Evolutionary conservation across 2,797 vertebrate genomes (phyloP).

Genomic region (Notamacropus eugenii): DNA sequence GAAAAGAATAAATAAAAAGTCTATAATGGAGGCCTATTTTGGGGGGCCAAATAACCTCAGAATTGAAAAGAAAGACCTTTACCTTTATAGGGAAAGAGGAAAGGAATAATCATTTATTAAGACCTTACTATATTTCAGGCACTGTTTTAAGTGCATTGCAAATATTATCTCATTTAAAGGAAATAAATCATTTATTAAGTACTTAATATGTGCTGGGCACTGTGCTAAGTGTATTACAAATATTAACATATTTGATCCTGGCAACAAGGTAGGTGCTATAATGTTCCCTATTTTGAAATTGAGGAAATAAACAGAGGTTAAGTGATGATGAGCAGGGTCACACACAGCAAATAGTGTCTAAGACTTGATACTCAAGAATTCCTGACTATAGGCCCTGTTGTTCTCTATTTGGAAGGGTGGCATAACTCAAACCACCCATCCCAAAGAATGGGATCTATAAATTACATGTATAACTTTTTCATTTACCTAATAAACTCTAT

Average conservation of each 20-base stretch:
- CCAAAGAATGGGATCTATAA: not conserved
- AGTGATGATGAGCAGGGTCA: not conserved
- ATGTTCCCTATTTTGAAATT: not conserved
- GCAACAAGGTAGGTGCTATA: not conserved
- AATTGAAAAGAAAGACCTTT: not conserved
- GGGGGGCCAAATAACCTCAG: not conserved
- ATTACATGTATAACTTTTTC: not conserved
- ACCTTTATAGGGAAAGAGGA: not conserved
- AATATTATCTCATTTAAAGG: not conserved
- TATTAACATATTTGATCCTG: not conserved
- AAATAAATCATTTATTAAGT: not conserved
- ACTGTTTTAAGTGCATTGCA: not conserved
- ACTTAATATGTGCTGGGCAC: not conserved
- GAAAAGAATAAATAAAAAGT: not conserved
- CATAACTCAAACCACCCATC: not conserved
- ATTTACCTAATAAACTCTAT: not conserved
- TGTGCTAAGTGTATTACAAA: not conserved
- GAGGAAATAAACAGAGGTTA: not conserved
- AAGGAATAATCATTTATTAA: not conserved
- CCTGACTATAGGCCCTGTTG: not conserved
- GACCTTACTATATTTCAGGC: not conserved
- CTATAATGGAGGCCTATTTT: not conserved
- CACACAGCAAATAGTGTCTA: not conserved
- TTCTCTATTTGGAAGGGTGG: not conserved
- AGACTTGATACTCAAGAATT: not conserved